Evolutionary conservation across 2,888 invertebrate species (phyloP), one percentile per base, ranked within the genome.

Genomic region (Autographa pulchrina): DNA sequence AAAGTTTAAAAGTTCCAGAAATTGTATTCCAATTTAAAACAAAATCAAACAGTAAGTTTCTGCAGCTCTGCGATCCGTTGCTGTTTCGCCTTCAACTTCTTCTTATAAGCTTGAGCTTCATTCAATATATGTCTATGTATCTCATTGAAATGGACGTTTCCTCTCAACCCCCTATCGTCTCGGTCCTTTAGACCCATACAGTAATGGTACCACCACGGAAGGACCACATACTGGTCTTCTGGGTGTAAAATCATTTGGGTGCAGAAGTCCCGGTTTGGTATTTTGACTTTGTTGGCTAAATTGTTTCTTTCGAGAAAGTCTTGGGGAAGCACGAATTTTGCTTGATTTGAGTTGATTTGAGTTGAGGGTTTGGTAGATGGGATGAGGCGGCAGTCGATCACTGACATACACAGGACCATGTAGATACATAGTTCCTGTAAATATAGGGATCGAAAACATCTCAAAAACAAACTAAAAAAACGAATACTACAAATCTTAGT

Each of bases 161-260:
- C 58, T 6, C 64, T 25, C 0, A 62, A 41, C 6, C 59, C 65
- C 6, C 72, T 80, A 7, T 61, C 58, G 9, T 72, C 63, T 11
- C 75, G 83, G 3, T 90, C 88, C 14, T 76, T 82, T 3, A 88
- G 31, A 0, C 73, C 76, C 62, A 87, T 80, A 61, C 93, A 93
- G 65, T 89, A 88, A 11, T 87, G 68, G 58, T 88, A 89, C 93
- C 93, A 93, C 92, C 92, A 93, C 0, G 93, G 93, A 5, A 91
- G 72, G 0, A 88, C 79, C 7, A 88, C 56, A 31, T 86, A 87
- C 0, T 81, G 76, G 0, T 82, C 72, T 3, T 84, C 76, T 0
- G 87, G 78, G 0, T 72, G 54, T 0, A 86, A 74, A 1, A 83
- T 62, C 84, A 88, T 87, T 20, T 87, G 72, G 0, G 77, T 25